Base-by-base conservation (phyloP, 2,888 invertebrate genomes). In the Labia minor region DNA sequence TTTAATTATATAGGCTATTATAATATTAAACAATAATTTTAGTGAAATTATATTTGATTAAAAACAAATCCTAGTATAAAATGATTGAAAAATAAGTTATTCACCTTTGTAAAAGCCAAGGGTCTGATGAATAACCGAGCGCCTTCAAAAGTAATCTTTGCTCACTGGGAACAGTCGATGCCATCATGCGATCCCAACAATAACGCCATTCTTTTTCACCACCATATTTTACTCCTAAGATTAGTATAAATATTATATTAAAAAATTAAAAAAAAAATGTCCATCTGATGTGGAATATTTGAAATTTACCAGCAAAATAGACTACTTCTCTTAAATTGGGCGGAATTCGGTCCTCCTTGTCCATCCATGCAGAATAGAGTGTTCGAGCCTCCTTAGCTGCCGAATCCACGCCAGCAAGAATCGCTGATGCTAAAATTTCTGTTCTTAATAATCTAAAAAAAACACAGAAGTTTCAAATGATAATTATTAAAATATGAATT, bases 91-190 rank as follows among this genome's bases (percentile, higher is more conserved):
- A n/a, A n/a, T n/a, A n/a, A n/a, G 16, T 14, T 14, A 49, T n/a
- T 72, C 75, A 89, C 84, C 89, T 85, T 75, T 89, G 88, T 49
- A 92, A 81, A 20, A 92, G 81, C 92, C 92, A 92, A 26, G 89
- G 88, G 75, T 91, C 88, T 0, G 82, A 79, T 0, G 89, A 82
- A 37, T 87, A 83, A 0, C 88, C 86, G 68, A 93, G 76, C 0
- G 90, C 87, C 71, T 85, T 81, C 37, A 90, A 79, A 70, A 92
- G 79, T 49, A 88, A 81, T 68, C 85, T 85, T 65, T 86, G 82
- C 73, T 92, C 91, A 69, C 87, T 88, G 0, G 87, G 83, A 68
- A 85, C 80, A 65, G 81, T 81, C 0, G 88, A 86, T 0, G 81
- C 79, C 66, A 84, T 82, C 74, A 90, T 87, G 19, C 85, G 83